Percentiles rank a stretch among this genome's conserved stretches.
Conservation (phyloP, 2,797 vertebrate genomes). For the Sebastes iracundus region DNA sequence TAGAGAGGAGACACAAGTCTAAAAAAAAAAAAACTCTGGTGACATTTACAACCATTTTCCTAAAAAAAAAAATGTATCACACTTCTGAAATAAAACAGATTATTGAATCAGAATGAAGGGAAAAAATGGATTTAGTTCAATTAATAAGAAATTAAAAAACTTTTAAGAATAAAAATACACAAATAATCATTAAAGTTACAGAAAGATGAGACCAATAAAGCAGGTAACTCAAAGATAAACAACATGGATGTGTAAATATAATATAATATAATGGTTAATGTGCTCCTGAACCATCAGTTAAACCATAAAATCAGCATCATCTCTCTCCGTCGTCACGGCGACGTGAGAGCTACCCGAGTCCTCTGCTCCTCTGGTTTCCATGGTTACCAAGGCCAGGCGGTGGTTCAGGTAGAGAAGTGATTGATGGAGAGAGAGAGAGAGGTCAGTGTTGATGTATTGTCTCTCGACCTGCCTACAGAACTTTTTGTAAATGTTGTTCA, state of each 20-base stretch:
- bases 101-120: too few relatives aligned
- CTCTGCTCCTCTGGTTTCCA: constrained; percentile 46
- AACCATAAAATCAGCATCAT: background rate
- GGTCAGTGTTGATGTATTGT: too few relatives aligned
- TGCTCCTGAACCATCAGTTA: too few relatives aligned
- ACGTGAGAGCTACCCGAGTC: background rate
- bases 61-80: too few relatives aligned
- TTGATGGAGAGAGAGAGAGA: background rate
- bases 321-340: background rate
- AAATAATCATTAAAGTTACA: background rate
- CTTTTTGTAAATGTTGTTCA: too few relatives aligned
- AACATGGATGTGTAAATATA: background rate
- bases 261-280: too few relatives aligned
- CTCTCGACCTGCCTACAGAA: too few relatives aligned
- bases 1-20: background rate
- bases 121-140: too few relatives aligned
- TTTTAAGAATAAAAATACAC: background rate
- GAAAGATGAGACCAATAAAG: background rate
- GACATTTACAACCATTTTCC: too few relatives aligned
- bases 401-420: constrained; percentile 25
- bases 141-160: too few relatives aligned
- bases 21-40: background rate
- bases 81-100: too few relatives aligned
- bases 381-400: constrained; percentile 65
- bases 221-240: background rate